A percentile compares a stretch with the other conserved stretches of the same genome.
Evolutionary conservation across 1,140 invertebrate genomes (phyloP).

Genomic region (Muscidifurax raptorellus): DNA sequence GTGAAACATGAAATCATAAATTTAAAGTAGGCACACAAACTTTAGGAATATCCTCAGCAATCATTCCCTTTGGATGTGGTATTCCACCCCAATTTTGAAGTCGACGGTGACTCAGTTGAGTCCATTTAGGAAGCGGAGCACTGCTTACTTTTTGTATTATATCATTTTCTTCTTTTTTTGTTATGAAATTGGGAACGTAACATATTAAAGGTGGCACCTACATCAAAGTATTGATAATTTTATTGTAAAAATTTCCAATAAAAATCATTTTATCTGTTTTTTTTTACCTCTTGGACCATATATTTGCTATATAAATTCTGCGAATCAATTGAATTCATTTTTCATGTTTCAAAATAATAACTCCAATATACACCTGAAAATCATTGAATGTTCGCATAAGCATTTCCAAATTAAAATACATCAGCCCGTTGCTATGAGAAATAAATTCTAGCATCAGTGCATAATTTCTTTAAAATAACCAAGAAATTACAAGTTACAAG

Average conservation of each 20-base stretch:
- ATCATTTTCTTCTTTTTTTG: constrained; percentile 84
- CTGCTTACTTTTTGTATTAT: constrained; percentile 85
- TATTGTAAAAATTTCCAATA: not conserved
- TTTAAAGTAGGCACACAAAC: constrained; percentile 65
- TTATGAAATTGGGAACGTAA: constrained; percentile 96
- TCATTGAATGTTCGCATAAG: not conserved
- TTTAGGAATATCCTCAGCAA: constrained; percentile 89
- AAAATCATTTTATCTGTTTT: not conserved
- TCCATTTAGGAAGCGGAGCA: constrained; percentile 97
- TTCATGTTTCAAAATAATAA: not conserved
- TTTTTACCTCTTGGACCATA: constrained; percentile 37
- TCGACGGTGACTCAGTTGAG: constrained; percentile 90
- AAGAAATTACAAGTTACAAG: not conserved
- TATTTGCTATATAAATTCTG: not conserved
- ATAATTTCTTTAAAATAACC: not conserved
- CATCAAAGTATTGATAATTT: not conserved
- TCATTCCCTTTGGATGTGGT: constrained; percentile 95
- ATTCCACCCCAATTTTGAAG: constrained; percentile 98
- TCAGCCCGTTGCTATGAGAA: not conserved
- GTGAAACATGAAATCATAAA: not conserved
- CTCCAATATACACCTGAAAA: not conserved
- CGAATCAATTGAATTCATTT: not conserved
- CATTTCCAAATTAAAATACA: not conserved
- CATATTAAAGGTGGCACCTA: constrained; percentile 85
- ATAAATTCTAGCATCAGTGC: not conserved